Base-by-base conservation (phyloP, 2,888 invertebrate genomes). In the Agrotis exclamationis region DNA sequence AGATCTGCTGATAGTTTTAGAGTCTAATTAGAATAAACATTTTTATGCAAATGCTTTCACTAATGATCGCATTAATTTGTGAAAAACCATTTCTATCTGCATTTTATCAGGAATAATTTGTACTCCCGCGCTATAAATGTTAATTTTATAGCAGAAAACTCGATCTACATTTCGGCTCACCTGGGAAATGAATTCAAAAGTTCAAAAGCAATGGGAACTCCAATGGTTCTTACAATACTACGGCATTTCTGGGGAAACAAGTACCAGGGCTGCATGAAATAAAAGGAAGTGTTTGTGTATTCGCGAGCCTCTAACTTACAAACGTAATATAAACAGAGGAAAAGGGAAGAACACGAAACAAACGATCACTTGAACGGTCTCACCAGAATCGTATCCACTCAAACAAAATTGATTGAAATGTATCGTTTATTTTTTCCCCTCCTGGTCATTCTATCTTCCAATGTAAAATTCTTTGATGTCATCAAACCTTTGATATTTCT, bases 391-490 rank as follows among this genome's bases (percentile, higher is more conserved):
- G 80, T 76, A 72, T 71, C 68, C 81, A 75, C 82, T 86, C 84
- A 81, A 87, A 87, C 84, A 68, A 84, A 76, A 71, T 78, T 84
- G 80, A 85, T 87, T 80, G 74, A 76, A 82, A 73, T 80, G 76
- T 84, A 84, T 84, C 80, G 74, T 83, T 86, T 79, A 70, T 79
- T 79, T 73, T 80, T 62, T 74, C 48, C 74, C 62, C 45, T 76
- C 64, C 65, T 70, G 63, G 79, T 69, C 83, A 92, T 80, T 79
- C 53, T 76, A 80, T 77, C 64, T 68, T 74, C 54, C 65, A 67
- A 75, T 71, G 74, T 67, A 53, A 75, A 80, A 80, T 82, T 77
- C 74, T 84, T 79, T 78, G 71, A 72, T 76, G 79, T 80, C 75
- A 65, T 80, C 75, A 65, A 68, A 48, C 56, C 50, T 76, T 76